These are phyloP conservation scores for Anguilla obscura DNA, from an alignment of 2,797 vertebrate species.

Conservation along the genomic window DNA sequence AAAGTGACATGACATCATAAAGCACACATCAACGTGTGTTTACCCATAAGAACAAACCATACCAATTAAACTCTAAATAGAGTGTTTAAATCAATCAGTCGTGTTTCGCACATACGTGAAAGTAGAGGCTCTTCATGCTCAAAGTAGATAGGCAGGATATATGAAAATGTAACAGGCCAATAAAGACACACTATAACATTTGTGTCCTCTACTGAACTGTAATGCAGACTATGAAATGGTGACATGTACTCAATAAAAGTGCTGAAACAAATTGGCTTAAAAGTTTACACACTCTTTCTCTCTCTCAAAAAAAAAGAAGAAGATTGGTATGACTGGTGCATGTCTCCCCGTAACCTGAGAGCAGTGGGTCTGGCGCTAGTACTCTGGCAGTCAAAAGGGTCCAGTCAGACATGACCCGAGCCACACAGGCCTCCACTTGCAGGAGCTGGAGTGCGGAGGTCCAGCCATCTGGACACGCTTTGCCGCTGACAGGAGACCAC, in stretches of 20 bases:
- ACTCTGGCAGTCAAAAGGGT: slow-evolving; percentile 48
- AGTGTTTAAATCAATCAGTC: not conserved
- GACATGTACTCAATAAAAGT: slow-evolving; percentile 18
- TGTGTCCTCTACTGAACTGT: slow-evolving; percentile 18
- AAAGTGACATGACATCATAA: not conserved
- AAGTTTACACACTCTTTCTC: not conserved
- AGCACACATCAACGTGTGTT: not conserved
- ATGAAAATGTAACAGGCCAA: slow-evolving; percentile 13
- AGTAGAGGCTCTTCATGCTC: not conserved
- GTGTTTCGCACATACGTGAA: not conserved
- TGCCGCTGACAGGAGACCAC: slow-evolving; percentile 58
- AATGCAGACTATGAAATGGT: not conserved
- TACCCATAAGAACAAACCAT: not conserved
- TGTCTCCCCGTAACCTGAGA: slow-evolving; percentile 64
- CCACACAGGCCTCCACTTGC: slow-evolving; percentile 63
- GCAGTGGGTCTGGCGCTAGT: slow-evolving; percentile 48
- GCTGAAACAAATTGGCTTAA: slow-evolving; percentile 6
- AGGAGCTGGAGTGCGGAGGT: slow-evolving; percentile 62
- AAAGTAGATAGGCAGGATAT: not conserved
- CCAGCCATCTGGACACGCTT: slow-evolving; percentile 69
- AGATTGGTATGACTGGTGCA: slow-evolving; percentile 53
- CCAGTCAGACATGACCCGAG: slow-evolving; percentile 61
- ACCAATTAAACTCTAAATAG: not conserved
- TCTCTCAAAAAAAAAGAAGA: slow-evolving; percentile 53
- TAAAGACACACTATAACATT: slow-evolving; percentile 13